Evolutionary conservation across 2,113 vertebrate species (phyloP), one percentile per base, ranked within the genome.

Genomic region (Calcarius ornatus): DNA sequence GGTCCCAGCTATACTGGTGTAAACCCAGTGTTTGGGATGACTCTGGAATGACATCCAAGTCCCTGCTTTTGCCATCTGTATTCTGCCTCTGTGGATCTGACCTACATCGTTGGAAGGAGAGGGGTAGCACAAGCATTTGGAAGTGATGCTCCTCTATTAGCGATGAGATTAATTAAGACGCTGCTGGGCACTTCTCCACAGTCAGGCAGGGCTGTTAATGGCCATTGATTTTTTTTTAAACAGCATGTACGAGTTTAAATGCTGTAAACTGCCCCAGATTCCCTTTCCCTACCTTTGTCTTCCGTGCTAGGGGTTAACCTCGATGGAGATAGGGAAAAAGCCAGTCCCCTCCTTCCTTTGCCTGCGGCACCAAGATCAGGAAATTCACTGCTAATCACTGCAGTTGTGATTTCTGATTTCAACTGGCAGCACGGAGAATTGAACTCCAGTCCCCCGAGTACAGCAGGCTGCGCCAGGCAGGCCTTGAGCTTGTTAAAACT

Each of bases 391-490:
- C 98, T 98, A 98, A 98, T 98, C 98, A 98, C 97, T 96, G 96
- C 50, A 88, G 97, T 98, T 98, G 98, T 98, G 98, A 98, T 98
- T 98, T 96, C 97, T 98, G 98, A 98, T 98, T 98, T 98, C 98
- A 97, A 92, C 96, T 98, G 98, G 98, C 98, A 98, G 98, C 98
- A 98, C 21, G 70, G 98, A 97, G 97, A 98, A 98, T 97, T 98
- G 97, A 97, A 98, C 98, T 86, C 35, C 40, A 37, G 95, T 98
- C 98, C 98, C 98, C 91, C 3, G 97, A 97, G 98, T 97, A 81
- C 94, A 91, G 95, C 87, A 87, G 84, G 95, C 97, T 97, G 94
- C 88, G 60, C 68, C 9, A 97, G 97, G 98, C 97, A 97, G 97
- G 97, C 97, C 97, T 95, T 85, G 96, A 98, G 97, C 98, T 98